Evolutionary conservation across 1,140 invertebrate genomes (phyloP).

Genomic region (Drosophila eugracilis): DNA sequence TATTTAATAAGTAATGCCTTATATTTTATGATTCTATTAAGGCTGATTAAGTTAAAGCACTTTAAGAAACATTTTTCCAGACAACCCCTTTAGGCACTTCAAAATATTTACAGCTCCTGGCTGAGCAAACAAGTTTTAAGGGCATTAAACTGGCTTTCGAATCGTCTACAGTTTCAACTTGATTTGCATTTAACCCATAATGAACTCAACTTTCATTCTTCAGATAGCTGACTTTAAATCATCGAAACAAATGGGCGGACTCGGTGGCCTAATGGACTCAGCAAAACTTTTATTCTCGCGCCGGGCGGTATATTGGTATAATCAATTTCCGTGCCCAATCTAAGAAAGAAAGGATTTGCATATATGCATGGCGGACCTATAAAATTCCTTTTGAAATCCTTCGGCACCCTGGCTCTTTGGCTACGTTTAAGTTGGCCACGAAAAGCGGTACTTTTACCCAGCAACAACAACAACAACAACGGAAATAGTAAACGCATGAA

Average conservation of each 20-base stretch:
- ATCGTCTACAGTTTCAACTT: not conserved
- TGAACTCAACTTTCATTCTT: not conserved
- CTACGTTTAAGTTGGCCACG: not conserved
- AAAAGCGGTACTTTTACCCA: conserved; percentile 15
- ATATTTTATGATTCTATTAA: not conserved
- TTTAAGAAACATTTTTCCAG: no score
- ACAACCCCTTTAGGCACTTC: not conserved
- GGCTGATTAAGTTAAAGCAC: no score
- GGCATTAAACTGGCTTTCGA: not conserved
- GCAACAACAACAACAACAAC: no score
- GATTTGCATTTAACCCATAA: not conserved
- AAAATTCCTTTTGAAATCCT: not conserved
- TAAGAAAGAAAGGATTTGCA: conserved; percentile 26
- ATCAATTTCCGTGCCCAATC: conserved; percentile 33
- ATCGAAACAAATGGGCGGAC: conserved; percentile 24
- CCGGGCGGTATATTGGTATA: conserved; percentile 12
- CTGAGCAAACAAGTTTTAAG: not conserved
- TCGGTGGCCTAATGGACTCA: conserved; percentile 17
- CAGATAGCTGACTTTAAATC: conserved; percentile 10
- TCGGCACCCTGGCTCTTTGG: not conserved
- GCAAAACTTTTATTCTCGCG: conserved; percentile 14
- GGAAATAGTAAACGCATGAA: conserved; percentile 50
- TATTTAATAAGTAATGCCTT: not conserved
- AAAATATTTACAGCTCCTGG: not conserved
- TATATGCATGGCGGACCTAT: conserved; percentile 6